phyloP scores from a whole-genome alignment of 1,140 invertebrate species.

The Eumaeus atala region DNA sequence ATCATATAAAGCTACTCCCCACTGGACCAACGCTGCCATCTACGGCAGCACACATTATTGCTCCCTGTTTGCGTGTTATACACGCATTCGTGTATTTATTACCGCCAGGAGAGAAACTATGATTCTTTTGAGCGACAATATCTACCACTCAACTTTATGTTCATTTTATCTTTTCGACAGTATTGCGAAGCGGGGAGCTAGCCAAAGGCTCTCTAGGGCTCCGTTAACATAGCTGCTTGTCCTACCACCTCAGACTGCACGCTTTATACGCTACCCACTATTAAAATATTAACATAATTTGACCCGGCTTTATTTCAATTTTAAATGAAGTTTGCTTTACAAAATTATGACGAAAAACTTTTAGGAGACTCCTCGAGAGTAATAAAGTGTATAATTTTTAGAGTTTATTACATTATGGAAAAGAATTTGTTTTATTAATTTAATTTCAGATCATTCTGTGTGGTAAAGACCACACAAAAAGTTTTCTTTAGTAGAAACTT shows the following conservation, averaged over 20 bases:
- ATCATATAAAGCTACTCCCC: neutral
- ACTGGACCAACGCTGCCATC: too few species aligned
- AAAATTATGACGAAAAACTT: neutral
- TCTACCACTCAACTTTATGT: conserved; percentile 69
- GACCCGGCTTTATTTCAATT: conserved; percentile 12
- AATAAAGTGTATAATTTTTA: too few species aligned
- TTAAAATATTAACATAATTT: conserved; percentile 56
- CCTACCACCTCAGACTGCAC: conserved; percentile 38
- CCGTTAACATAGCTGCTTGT: conserved; percentile 50
- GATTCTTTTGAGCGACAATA: conserved; percentile 64
- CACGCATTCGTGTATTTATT: conserved; percentile 45
- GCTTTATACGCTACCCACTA: conserved; percentile 54
- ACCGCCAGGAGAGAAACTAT: conserved; percentile 62
- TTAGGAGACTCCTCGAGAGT: neutral
- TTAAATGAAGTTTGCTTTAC: neutral
- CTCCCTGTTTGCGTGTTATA: conserved; percentile 31
- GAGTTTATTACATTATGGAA: too few species aligned
- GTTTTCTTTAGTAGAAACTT: too few species aligned
- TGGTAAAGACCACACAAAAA: too few species aligned
- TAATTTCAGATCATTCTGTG: too few species aligned
- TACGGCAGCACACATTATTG: too few species aligned
- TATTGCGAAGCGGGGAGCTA: conserved; percentile 62
- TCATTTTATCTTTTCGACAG: conserved; percentile 71
- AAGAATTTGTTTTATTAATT: too few species aligned
- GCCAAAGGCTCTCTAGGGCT: conserved; percentile 64